A percentile compares a stretch with the other conserved stretches of the same genome.
These are phyloP conservation scores for Sebastes cheni DNA, from an alignment of 2,797 vertebrate species.

Conservation along the genomic window DNA sequence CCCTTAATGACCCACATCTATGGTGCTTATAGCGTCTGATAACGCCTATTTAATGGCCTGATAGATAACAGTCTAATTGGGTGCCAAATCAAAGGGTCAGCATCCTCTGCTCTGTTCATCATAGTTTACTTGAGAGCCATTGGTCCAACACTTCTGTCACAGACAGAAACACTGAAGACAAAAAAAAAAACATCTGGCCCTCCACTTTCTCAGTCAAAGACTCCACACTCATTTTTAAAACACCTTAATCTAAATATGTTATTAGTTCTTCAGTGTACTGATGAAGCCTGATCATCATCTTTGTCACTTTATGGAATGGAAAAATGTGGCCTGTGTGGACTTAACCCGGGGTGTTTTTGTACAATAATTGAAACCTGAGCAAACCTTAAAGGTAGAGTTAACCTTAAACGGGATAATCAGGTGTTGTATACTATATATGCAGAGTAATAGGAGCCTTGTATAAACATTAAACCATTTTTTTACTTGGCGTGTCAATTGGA, in stretches of 20 bases:
- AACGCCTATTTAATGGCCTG: too few relatives aligned
- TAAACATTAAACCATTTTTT: not conserved
- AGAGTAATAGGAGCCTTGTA: not conserved
- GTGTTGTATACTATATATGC: not conserved
- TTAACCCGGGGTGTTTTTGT: not conserved
- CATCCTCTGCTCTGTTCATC: not conserved
- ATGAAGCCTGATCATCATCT: not conserved
- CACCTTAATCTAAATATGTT: not conserved
- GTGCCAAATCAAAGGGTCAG: not conserved
- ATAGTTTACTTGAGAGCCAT: not conserved
- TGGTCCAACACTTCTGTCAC: not conserved
- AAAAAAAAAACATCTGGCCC: not conserved
- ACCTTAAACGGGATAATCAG: not conserved
- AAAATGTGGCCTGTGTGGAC: not conserved
- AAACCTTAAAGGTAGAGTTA: not conserved
- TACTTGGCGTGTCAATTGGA: not conserved
- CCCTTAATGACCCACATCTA: too few relatives aligned
- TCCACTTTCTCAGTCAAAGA: not conserved
- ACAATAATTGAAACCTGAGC: conserved; percentile 1
- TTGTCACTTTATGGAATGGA: not conserved
- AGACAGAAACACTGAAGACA: not conserved
- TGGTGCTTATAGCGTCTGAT: too few relatives aligned
- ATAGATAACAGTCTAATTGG: too few relatives aligned
- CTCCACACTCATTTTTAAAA: not conserved
- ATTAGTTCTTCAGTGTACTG: not conserved